Percentiles rank a stretch among this genome's conserved stretches.
Evolutionary conservation across 2,888 invertebrate species (phyloP).

Genomic region (Lucinisca nassula): DNA sequence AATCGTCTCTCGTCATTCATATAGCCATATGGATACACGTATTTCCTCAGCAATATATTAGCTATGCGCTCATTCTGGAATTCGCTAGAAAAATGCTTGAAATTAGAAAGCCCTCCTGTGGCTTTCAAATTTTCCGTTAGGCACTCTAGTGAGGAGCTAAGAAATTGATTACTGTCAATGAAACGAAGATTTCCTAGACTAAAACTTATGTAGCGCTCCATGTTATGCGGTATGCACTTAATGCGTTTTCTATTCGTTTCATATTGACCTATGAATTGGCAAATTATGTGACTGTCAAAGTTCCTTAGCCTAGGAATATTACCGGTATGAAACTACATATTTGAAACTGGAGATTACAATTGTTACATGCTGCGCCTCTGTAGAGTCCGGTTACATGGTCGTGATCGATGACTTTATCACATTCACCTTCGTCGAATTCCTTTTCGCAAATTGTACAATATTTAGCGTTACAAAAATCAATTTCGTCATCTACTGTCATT

Average conservation of each 20-base stretch:
- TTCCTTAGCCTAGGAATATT: constrained; percentile 27
- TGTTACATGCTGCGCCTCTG: background rate
- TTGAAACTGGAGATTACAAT: constrained; percentile 15
- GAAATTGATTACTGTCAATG: constrained; percentile 32
- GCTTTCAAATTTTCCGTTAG: background rate
- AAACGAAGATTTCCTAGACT: constrained; percentile 16
- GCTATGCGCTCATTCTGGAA: background rate
- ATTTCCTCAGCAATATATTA: background rate
- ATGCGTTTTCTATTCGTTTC: background rate
- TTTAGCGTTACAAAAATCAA: constrained; percentile 16
- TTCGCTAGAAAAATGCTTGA: background rate
- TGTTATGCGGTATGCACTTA: constrained; percentile 22
- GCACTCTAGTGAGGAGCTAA: constrained; percentile 14
- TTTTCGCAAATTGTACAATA: constrained; percentile 45
- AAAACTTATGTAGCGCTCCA: constrained; percentile 34
- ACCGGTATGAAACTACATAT: constrained; percentile 11
- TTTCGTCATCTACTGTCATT: constrained; percentile 17
- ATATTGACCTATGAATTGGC: background rate
- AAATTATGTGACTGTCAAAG: constrained; percentile 21
- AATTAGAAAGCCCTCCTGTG: background rate
- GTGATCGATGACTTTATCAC: background rate
- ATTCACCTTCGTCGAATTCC: constrained; percentile 8
- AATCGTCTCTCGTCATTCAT: constrained; percentile 24
- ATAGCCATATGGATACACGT: constrained; percentile 33
- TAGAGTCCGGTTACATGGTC: too few relatives aligned